These are phyloP conservation scores for Leucopternis melanops DNA, from an alignment of 2,113 vertebrate species.

Conservation along the genomic window DNA sequence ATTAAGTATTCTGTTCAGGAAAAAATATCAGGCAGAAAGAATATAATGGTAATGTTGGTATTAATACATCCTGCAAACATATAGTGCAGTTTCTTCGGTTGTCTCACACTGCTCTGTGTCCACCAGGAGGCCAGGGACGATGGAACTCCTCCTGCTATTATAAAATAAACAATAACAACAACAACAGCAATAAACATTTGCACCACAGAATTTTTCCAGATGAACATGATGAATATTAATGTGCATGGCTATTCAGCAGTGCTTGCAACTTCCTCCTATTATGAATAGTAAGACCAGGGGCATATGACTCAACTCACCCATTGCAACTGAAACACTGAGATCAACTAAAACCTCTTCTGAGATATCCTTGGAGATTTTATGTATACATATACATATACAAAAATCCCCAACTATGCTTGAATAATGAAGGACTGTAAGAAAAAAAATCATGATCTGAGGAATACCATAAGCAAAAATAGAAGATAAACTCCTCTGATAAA, in stretches of 20 bases:
- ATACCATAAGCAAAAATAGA: neutral
- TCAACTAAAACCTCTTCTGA: neutral
- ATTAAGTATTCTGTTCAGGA: slow-evolving; percentile 32
- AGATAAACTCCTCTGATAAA: neutral
- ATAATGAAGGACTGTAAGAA: neutral
- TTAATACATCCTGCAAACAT: neutral
- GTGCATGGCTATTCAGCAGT: neutral
- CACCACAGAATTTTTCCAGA: neutral
- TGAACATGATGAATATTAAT: neutral
- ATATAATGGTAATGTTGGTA: neutral
- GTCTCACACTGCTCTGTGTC: slow-evolving; percentile 3
- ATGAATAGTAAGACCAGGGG: neutral
- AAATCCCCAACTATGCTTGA: neutral
- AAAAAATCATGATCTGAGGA: neutral
- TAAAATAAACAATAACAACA: slow-evolving; percentile 27
- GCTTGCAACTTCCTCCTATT: neutral
- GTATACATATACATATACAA: neutral
- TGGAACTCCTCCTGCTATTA: neutral
- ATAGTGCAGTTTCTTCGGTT: slow-evolving; percentile 23
- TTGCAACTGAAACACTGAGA: neutral
- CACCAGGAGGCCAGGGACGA: slow-evolving; percentile 13
- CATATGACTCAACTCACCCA: neutral
- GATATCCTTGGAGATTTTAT: neutral
- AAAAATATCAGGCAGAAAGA: neutral
- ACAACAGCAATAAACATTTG: slow-evolving; percentile 22